A percentile compares a stretch with the other conserved stretches of the same genome.
Evolutionary conservation across 2,888 invertebrate species (phyloP).

Genomic region (Pardosa pseudoannulata): DNA sequence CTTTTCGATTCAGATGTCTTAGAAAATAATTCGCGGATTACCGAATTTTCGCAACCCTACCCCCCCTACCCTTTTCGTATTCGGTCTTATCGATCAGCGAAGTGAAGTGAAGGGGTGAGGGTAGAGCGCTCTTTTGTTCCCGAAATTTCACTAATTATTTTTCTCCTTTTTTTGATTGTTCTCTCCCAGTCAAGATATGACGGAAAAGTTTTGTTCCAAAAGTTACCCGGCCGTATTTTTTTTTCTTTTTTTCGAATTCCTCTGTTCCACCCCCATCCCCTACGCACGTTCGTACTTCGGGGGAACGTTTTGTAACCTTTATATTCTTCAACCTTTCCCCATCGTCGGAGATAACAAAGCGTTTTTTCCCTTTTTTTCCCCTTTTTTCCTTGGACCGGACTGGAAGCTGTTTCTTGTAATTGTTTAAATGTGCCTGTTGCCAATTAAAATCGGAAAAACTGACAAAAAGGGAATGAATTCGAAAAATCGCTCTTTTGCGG

Average conservation of each 20-base stretch:
- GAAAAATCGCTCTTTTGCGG: no score
- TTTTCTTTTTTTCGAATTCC: background rate
- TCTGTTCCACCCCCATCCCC: constrained; percentile 22
- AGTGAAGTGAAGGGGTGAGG: constrained; percentile 2
- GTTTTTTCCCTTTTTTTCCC: no score
- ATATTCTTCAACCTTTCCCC: constrained; percentile 64
- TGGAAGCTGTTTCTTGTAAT: constrained; percentile 59
- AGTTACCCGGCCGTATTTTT: constrained; percentile 29
- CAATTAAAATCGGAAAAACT: no score
- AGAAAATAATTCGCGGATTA: constrained; percentile 69
- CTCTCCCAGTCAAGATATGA: constrained; percentile 57
- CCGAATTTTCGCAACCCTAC: constrained; percentile 62
- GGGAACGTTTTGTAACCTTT: constrained; percentile 52
- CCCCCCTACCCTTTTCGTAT: no score
- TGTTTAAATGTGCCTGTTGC: constrained; percentile 45
- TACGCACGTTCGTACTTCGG: no score
- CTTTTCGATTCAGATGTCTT: constrained; percentile 71
- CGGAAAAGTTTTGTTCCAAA: constrained; percentile 52
- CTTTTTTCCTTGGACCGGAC: no score
- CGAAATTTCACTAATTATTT: constrained; percentile 70
- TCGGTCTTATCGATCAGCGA: constrained; percentile 57
- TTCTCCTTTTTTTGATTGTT: constrained; percentile 59
- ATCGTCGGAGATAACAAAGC: constrained; percentile 33
- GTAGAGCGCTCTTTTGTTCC: constrained; percentile 41
- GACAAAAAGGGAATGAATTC: no score